Evolutionary conservation across 1,140 invertebrate species (phyloP).

Genomic region (Plectus sambesii): DNA sequence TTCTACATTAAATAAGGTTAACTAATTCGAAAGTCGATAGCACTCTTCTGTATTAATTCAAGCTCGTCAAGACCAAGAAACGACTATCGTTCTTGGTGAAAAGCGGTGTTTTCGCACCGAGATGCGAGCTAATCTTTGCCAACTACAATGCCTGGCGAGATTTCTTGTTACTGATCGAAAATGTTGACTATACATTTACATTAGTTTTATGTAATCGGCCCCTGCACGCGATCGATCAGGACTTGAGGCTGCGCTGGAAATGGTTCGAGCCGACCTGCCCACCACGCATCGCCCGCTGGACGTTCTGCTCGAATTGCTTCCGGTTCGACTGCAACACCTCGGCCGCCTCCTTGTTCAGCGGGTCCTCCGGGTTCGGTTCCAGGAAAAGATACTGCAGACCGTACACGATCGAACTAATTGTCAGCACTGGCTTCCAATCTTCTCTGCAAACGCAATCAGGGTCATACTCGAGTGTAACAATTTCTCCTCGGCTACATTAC

Average conservation of each 20-base stretch:
- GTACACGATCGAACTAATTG: constrained; percentile 94
- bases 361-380: constrained; percentile 97
- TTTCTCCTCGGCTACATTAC: background rate
- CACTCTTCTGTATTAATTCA: constrained; percentile 1
- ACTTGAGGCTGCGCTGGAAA: constrained; percentile 91
- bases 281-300: constrained; percentile 84
- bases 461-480: constrained; percentile 2
- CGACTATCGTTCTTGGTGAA: too few relatives aligned
- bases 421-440: constrained; percentile 97
- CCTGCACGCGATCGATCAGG: too few relatives aligned
- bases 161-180: too few relatives aligned
- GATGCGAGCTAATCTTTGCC: too few relatives aligned
- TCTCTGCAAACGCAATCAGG: constrained; percentile 54
- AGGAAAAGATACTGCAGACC: constrained; percentile 92
- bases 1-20: too few relatives aligned
- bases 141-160: too few relatives aligned
- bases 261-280: constrained; percentile 81
- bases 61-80: too few relatives aligned
- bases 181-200: too few relatives aligned
- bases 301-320: constrained; percentile 87
- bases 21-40: too few relatives aligned
- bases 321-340: constrained; percentile 87
- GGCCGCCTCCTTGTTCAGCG: constrained; percentile 95
- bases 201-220: too few relatives aligned
- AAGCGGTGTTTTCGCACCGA: too few relatives aligned